phyloP scores from a whole-genome alignment of 2,888 invertebrate genomes.

The Hydriomena furcata region DNA sequence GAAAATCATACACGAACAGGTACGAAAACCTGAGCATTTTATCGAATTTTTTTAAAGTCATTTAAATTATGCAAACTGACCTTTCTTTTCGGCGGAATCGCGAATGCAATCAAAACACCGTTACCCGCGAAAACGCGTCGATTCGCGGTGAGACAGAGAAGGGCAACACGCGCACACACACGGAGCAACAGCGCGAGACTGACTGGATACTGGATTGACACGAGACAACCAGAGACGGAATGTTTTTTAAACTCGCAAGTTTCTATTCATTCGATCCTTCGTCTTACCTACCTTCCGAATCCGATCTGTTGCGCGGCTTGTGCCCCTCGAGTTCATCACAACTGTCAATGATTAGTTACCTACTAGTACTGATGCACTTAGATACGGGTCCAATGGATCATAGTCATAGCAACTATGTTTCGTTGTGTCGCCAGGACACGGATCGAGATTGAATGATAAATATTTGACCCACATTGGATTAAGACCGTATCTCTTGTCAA shows the following conservation, averaged over 20 bases:
- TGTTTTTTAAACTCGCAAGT: not conserved
- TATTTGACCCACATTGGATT: no score
- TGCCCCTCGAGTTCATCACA: no score
- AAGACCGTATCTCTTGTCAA: no score
- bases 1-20: no score
- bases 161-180: not conserved
- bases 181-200: constrained; percentile 1
- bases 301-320: no score
- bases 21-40: no score
- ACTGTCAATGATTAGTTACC: no score
- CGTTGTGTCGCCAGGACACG: no score
- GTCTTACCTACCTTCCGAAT: not conserved
- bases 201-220: not conserved
- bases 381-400: no score
- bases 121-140: constrained; percentile 22
- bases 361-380: no score
- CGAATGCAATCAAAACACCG: constrained; percentile 11
- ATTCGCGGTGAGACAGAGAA: not conserved
- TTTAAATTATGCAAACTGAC: constrained; percentile 5
- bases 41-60: not conserved
- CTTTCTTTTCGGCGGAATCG: constrained; percentile 21
- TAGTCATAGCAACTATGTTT: no score
- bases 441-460: no score
- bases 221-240: not conserved
- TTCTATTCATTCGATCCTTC: not conserved